Evolutionary conservation across 92 coral and sea anemone genomes (phyloP).

Genomic region (Bergia sp.): DNA sequence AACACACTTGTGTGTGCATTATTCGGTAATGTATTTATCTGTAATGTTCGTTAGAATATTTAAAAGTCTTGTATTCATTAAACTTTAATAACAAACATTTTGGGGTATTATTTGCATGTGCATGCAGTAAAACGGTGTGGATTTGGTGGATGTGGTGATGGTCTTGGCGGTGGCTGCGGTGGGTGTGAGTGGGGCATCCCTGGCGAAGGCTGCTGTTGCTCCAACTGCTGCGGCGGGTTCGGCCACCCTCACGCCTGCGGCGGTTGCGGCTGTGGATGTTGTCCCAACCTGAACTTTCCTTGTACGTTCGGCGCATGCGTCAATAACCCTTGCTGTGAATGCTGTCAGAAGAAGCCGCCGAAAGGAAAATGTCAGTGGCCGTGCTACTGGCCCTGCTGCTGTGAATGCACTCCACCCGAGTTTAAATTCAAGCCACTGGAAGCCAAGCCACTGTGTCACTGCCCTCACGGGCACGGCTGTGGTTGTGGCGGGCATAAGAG

Average conservation of each 20-base stretch:
- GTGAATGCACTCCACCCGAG: constrained; percentile 83
- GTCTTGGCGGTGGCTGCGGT: constrained; percentile 28
- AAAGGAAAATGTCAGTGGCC: constrained; percentile 90
- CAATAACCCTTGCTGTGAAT: constrained; percentile 88
- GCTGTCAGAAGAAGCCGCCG: constrained; percentile 85
- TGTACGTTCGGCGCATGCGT: constrained; percentile 92
- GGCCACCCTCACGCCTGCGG: constrained; percentile 78
- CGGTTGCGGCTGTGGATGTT: constrained; percentile 74
- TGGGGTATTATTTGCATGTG: constrained; percentile 45
- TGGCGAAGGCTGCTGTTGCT: constrained; percentile 82
- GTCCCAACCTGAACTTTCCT: constrained; percentile 85
- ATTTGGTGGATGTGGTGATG: constrained; percentile 29
- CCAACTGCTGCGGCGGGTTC: constrained; percentile 95
- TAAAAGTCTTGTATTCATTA: neutral
- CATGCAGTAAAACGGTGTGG: constrained; percentile 48
- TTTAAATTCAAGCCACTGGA: constrained; percentile 76
- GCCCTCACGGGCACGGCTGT: constrained; percentile 63
- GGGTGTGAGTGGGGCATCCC: constrained; percentile 74
- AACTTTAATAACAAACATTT: neutral
- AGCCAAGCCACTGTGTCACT: constrained; percentile 86
- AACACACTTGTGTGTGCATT: too few relatives aligned
- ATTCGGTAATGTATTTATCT: too few relatives aligned
- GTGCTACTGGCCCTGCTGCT: constrained; percentile 93
- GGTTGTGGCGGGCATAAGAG: constrained; percentile 38
- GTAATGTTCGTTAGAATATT: too few relatives aligned